A percentile compares a stretch with the other conserved stretches of the same genome.
phyloP scores from a whole-genome alignment of 1,140 invertebrate species.

The Procambarus virginalis region DNA sequence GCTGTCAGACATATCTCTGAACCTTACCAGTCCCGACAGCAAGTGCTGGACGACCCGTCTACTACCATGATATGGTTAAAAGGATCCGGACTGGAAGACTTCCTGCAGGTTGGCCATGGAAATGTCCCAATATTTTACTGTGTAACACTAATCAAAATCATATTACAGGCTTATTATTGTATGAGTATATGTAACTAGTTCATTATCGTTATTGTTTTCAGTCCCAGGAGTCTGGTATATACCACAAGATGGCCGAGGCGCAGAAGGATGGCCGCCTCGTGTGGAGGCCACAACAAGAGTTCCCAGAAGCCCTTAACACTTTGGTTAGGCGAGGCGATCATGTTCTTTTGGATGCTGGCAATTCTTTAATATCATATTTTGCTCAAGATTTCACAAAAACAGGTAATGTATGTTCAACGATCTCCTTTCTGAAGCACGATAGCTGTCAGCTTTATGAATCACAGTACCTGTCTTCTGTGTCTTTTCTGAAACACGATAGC shows the following conservation, averaged over 20 bases:
- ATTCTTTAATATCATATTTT: neutral
- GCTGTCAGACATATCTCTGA: constrained; percentile 2
- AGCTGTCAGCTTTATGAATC: no score
- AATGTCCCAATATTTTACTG: neutral
- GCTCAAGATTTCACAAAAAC: neutral
- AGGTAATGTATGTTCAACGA: neutral
- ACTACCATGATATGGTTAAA: neutral
- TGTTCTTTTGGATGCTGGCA: neutral
- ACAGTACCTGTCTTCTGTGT: no score
- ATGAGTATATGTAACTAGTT: neutral
- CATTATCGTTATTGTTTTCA: neutral
- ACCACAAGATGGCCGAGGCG: neutral
- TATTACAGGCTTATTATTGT: neutral
- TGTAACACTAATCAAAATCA: neutral
- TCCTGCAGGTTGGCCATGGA: neutral
- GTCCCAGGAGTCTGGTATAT: neutral
- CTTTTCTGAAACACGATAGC: no score
- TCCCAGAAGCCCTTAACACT: neutral
- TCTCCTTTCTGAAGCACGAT: no score
- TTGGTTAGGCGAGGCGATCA: neutral
- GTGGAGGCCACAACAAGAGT: neutral
- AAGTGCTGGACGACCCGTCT: neutral
- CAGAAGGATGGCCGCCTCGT: neutral
- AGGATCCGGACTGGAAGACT: neutral
- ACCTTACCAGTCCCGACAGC: neutral